Conservation (phyloP, 2,888 invertebrate species). For the Phasia obesa region DNA sequence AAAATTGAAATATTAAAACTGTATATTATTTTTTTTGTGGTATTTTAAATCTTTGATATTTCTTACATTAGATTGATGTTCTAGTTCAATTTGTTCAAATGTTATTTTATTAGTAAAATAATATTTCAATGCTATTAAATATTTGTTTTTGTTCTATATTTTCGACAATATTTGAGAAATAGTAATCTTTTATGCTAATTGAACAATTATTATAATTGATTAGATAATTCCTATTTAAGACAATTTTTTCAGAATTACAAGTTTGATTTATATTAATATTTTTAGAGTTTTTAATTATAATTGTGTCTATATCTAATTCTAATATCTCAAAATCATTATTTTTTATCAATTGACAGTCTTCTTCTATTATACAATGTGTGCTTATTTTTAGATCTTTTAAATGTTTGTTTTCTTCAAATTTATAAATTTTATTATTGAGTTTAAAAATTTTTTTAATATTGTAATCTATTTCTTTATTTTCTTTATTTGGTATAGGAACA, state of each 20-base stretch:
- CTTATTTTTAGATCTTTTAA: slow-evolving; percentile 4
- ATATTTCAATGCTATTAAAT: too few species aligned
- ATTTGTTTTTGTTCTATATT: too few species aligned
- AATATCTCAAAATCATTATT: background rate
- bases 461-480: slow-evolving; percentile 13
- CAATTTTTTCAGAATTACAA: too few species aligned
- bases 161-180: too few species aligned
- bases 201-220: too few species aligned
- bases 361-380: slow-evolving; percentile 6
- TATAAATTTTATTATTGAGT: background rate
- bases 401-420: slow-evolving; percentile 5
- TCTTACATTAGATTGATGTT: background rate
- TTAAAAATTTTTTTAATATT: background rate
- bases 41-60: slow-evolving; percentile 1
- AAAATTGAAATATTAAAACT: too few species aligned
- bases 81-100: background rate
- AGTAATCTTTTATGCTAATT: too few species aligned
- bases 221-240: too few species aligned
- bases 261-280: too few species aligned
- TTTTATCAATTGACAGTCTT: slow-evolving; percentile 11
- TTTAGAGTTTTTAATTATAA: too few species aligned
- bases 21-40: background rate
- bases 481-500: slow-evolving; percentile 7
- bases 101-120: too few species aligned
- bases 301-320: too few species aligned